Base-by-base conservation (phyloP, 2,888 invertebrate genomes). In the Drosophila neonasuta region DNA sequence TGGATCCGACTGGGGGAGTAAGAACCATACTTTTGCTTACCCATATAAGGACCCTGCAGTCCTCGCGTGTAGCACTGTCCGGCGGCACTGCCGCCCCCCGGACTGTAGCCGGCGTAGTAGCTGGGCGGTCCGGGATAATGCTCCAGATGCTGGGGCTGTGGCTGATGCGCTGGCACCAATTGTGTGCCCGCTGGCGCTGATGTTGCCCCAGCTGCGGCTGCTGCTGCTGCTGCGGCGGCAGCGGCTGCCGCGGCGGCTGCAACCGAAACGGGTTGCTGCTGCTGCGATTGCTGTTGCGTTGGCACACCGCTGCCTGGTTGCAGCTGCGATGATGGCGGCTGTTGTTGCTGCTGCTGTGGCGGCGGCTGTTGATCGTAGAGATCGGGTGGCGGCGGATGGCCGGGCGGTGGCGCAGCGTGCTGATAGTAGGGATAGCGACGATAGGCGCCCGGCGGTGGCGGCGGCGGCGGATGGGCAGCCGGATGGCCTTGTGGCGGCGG, bases 31-130 rank as follows among this genome's bases (percentile, higher is more conserved):
- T 90, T 91, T 90, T 89, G 87, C 91, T 91, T 91, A 91, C 91
- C 91, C 89, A 91, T 91, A 88, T 91, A 91, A 80, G 91, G 90
- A 76, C 88, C 88, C 79, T 90, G 90, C 64, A 91, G 88, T 68
- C 90, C 90, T 73, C 95, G 93, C 71, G 93, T 91, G 81, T 93
- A 93, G 88, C 93, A 93, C 73, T 92, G 92, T 39, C 88, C 88
- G 46, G 86, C 78, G 68, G 86, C 86, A 56, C 75, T 76, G 39
- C 92, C 92, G 55, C 84, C 89, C 46, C 90, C 91, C 17, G 92
- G 91, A 80, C 89, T 88, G 77, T 92, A 93, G 30, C 92, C 91
- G 44, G 92, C 92, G 91, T 93, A 93, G 84, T 93, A 93, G 60
- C 88, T 88, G 29, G 92, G 92, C 72, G 92, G 91, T 67, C 93